Conservation (phyloP, 2,888 invertebrate genomes). For the Andrena praecox region DNA sequence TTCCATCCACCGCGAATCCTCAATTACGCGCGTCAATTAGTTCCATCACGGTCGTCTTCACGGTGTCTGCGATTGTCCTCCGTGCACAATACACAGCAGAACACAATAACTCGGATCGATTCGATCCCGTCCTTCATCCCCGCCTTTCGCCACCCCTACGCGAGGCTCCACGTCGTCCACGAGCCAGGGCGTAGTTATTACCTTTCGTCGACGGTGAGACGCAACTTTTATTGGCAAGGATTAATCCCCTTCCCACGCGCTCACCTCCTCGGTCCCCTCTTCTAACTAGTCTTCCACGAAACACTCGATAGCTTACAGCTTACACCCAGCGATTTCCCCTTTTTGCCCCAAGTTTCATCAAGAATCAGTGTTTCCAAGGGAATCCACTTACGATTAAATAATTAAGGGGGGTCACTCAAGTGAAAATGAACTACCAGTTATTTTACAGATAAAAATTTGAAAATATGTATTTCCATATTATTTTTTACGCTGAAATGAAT, state of each 20-base stretch:
- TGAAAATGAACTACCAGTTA: too few species aligned
- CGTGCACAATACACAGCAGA: slow-evolving; percentile 52
- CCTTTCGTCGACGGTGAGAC: slow-evolving; percentile 22
- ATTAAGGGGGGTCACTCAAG: too few species aligned
- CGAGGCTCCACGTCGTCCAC: slow-evolving; percentile 16
- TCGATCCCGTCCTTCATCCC: slow-evolving; percentile 62
- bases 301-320: too few species aligned
- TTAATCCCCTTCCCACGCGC: slow-evolving; percentile 13
- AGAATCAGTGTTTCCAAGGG: too few species aligned
- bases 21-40: slow-evolving; percentile 63
- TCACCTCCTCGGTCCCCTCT: background rate
- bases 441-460: too few species aligned
- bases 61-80: slow-evolving; percentile 64
- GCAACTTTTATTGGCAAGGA: slow-evolving; percentile 17
- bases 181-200: slow-evolving; percentile 42
- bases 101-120: slow-evolving; percentile 64
- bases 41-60: slow-evolving; percentile 60
- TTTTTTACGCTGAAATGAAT: too few species aligned
- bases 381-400: too few species aligned
- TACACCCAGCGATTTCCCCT: too few species aligned
- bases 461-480: too few species aligned
- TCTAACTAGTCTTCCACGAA: background rate
- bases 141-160: background rate
- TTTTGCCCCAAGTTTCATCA: too few species aligned
- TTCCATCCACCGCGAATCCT: slow-evolving; percentile 33